These are phyloP conservation scores for Dicyrtoma fusca DNA, from an alignment of 2,888 invertebrate genomes.

Conservation along the genomic window DNA sequence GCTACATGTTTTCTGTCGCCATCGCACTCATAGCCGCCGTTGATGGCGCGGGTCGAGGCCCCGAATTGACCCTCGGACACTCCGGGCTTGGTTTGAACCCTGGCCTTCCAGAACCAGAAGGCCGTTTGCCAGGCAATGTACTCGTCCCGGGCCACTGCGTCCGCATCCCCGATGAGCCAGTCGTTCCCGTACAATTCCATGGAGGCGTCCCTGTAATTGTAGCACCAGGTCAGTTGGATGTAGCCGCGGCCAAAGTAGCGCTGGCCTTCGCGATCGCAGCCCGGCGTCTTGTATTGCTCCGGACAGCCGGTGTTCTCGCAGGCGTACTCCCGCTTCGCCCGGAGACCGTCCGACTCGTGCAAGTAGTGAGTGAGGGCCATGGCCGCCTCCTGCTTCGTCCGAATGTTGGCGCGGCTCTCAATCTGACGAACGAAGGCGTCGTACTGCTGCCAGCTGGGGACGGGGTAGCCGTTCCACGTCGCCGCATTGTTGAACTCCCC, in stretches of 20 bases:
- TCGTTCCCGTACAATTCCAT: slow-evolving; percentile 43
- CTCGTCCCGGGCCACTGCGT: slow-evolving; percentile 46
- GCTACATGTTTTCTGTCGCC: background rate
- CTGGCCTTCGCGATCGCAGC: background rate
- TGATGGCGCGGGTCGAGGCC: background rate
- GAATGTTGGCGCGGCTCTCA: slow-evolving; percentile 32
- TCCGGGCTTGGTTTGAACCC: slow-evolving; percentile 31
- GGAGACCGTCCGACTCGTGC: slow-evolving; percentile 49
- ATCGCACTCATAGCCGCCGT: background rate
- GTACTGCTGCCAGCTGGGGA: slow-evolving; percentile 42
- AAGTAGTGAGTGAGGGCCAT: slow-evolving; percentile 51
- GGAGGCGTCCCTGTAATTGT: slow-evolving; percentile 46
- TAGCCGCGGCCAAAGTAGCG: slow-evolving; percentile 30
- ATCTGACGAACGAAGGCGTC: slow-evolving; percentile 37
- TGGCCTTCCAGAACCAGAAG: slow-evolving; percentile 48
- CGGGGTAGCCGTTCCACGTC: slow-evolving; percentile 45
- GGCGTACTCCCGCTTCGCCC: slow-evolving; percentile 44
- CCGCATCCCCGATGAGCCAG: slow-evolving; percentile 41
- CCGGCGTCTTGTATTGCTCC: background rate
- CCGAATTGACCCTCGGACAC: slow-evolving; percentile 12
- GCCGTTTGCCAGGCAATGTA: slow-evolving; percentile 46
- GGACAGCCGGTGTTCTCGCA: slow-evolving; percentile 30
- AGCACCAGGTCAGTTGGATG: slow-evolving; percentile 51
- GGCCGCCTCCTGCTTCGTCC: slow-evolving; percentile 48
- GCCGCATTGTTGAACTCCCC: slow-evolving; percentile 44